Evolutionary conservation across 2,888 invertebrate genomes (phyloP).

Genomic region (Pteria penguin): DNA sequence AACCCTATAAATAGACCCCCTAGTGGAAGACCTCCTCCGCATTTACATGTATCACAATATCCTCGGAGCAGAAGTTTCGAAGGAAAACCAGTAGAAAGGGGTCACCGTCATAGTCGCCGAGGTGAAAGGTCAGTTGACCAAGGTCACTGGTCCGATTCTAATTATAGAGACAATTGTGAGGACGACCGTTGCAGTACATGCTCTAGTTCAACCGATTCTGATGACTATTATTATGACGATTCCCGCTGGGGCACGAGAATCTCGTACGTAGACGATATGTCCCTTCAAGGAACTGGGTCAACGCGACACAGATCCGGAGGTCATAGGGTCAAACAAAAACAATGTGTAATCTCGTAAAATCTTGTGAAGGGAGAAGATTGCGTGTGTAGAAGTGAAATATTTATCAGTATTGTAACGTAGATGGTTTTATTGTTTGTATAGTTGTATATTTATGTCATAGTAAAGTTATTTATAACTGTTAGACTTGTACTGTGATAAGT

Average conservation of each 20-base stretch:
- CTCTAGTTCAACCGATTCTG: constrained; percentile 85
- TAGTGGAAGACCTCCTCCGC: constrained; percentile 42
- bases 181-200: constrained; percentile 93
- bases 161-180: constrained; percentile 56
- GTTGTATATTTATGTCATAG: too few relatives aligned
- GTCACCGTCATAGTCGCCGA: constrained; percentile 21
- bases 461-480: too few relatives aligned
- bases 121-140: constrained; percentile 34
- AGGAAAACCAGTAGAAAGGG: constrained; percentile 60
- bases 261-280: constrained; percentile 93
- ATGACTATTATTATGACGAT: constrained; percentile 87
- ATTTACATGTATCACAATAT: constrained; percentile 50
- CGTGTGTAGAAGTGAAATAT: too few relatives aligned
- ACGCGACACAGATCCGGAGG: constrained; percentile 46
- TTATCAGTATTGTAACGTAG: too few relatives aligned
- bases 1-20: constrained; percentile 76
- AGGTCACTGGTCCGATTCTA: constrained; percentile 47
- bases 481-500: too few relatives aligned
- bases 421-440: too few relatives aligned
- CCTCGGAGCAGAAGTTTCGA: constrained; percentile 74
- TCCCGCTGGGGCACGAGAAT: constrained; percentile 89
- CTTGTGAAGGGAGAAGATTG: neutral
- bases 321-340: constrained; percentile 66
- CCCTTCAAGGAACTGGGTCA: constrained; percentile 56
- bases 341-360: constrained; percentile 69